These are phyloP conservation scores for Cactoblastis cactorum DNA, from an alignment of 2,888 invertebrate species.

Conservation along the genomic window DNA sequence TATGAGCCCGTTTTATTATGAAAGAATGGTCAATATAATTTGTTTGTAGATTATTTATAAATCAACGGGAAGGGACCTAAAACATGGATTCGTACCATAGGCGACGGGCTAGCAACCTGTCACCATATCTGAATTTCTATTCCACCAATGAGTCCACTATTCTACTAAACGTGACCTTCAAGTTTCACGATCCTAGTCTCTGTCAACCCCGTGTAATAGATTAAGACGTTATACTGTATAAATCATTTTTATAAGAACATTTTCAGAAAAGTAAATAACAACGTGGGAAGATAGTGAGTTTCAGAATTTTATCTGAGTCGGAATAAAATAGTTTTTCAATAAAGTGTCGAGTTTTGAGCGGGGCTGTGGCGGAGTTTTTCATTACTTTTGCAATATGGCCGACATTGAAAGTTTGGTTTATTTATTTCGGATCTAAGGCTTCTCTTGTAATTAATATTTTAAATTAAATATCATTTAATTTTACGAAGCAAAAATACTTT, in stretches of 20 bases:
- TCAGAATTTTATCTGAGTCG: slow-evolving; percentile 32
- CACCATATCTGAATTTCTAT: no score
- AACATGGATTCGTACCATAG: no score
- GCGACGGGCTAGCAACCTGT: no score
- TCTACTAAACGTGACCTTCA: no score
- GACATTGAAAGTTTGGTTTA: slow-evolving; percentile 23
- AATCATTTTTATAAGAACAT: background rate
- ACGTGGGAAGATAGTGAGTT: slow-evolving; percentile 30
- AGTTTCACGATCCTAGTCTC: no score
- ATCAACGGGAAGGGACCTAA: no score
- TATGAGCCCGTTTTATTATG: no score
- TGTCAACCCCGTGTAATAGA: background rate
- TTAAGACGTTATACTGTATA: background rate
- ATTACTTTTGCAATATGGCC: slow-evolving; percentile 56
- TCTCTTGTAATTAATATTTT: background rate
- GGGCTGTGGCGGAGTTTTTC: slow-evolving; percentile 46
- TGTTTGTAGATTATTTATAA: no score
- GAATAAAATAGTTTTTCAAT: slow-evolving; percentile 64
- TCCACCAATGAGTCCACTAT: no score
- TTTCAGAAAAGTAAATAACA: slow-evolving; percentile 20
- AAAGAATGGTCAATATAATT: no score
- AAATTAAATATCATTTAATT: no score
- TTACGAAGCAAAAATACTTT: no score
- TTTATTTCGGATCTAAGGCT: background rate
- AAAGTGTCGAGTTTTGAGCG: slow-evolving; percentile 41